Percentiles rank a stretch among this genome's conserved stretches.
phyloP scores from a whole-genome alignment of 2,797 vertebrate species.

The Eidolon dupreanum region DNA sequence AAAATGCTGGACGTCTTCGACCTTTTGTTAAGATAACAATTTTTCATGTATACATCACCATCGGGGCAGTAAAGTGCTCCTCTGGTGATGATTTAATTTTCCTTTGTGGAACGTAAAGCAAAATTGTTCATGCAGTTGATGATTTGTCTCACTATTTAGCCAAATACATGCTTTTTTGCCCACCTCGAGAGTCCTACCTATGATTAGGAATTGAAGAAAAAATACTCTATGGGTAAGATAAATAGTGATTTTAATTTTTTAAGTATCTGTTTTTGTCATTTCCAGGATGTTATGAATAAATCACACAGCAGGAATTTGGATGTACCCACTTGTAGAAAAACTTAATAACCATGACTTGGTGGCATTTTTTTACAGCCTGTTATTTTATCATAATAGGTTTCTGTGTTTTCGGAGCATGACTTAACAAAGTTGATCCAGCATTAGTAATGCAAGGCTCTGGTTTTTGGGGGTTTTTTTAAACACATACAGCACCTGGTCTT shows the following conservation, averaged over 20 bases:
- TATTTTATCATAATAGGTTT: constrained; percentile 76
- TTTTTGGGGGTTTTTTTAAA: background rate
- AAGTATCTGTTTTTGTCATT: constrained; percentile 18
- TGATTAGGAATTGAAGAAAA: background rate
- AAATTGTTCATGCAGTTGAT: background rate
- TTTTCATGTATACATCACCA: background rate
- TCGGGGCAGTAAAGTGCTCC: background rate
- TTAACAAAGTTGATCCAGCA: constrained; percentile 26
- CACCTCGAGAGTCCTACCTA: background rate
- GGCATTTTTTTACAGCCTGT: constrained; percentile 74
- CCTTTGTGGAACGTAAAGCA: background rate
- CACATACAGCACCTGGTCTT: no score
- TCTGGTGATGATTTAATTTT: background rate
- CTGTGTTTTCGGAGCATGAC: constrained; percentile 78
- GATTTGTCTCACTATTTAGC: background rate
- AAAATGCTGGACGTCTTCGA: fast-evolving
- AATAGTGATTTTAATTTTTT: background rate
- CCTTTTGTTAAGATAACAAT: background rate
- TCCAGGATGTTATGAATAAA: constrained; percentile 81
- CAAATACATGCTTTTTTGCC: background rate
- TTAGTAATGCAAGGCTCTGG: constrained; percentile 12
- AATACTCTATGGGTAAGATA: background rate
- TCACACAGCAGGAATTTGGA: constrained; percentile 81
- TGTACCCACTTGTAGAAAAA: constrained; percentile 83
- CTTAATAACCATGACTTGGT: constrained; percentile 72